Conservation (phyloP, 1,140 invertebrate species). For the Metopolophium dirhodum region DNA sequence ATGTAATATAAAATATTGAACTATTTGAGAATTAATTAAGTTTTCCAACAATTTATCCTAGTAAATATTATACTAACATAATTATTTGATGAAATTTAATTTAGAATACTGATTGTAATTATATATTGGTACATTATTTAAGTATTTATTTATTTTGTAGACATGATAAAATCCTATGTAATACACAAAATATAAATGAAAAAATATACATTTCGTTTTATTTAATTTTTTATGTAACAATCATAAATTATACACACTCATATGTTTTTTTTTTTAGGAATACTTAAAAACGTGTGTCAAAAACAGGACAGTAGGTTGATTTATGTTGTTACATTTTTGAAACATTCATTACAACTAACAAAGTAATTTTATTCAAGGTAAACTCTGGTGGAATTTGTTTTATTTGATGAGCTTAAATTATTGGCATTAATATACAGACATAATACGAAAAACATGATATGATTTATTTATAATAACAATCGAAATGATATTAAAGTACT, state of each 20-base stretch:
- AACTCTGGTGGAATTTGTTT: neutral
- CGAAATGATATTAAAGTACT: neutral
- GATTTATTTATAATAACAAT: neutral
- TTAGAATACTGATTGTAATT: too few species aligned
- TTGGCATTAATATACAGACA: neutral
- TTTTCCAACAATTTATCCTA: neutral
- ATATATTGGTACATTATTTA: neutral
- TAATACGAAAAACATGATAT: neutral
- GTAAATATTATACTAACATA: too few species aligned
- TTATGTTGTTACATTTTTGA: conserved; percentile 10
- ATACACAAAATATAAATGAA: neutral
- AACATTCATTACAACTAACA: neutral
- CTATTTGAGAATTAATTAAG: neutral
- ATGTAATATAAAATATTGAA: neutral
- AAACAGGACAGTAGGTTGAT: conserved; percentile 25
- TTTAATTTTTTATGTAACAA: neutral
- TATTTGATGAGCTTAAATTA: neutral
- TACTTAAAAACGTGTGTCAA: conserved; percentile 42
- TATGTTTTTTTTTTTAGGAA: conserved; percentile 8
- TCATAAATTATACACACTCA: neutral
- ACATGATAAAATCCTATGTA: neutral
- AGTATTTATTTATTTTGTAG: neutral
- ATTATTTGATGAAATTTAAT: too few species aligned
- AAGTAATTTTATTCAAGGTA: conserved; percentile 3
- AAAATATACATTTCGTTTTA: neutral